Evolutionary conservation across 2,888 invertebrate genomes (phyloP).

Genomic region (Masnerella sp.): DNA sequence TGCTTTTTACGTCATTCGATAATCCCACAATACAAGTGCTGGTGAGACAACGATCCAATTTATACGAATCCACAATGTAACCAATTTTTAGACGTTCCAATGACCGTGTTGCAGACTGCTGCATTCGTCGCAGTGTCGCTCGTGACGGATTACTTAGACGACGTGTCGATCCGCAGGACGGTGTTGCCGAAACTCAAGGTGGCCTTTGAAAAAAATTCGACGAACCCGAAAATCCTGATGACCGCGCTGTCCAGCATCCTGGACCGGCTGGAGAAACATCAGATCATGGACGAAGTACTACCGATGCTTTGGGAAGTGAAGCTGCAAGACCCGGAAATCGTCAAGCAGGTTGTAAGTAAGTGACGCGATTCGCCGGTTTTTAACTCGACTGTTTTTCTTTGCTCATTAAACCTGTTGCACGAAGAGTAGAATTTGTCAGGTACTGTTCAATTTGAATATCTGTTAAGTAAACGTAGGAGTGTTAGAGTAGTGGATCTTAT

Average conservation of each 20-base stretch:
- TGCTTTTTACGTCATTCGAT: slow-evolving; percentile 92
- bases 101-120: slow-evolving; percentile 84
- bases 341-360: slow-evolving; percentile 95
- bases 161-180: slow-evolving; percentile 87
- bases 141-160: slow-evolving; percentile 90
- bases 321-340: slow-evolving; percentile 92
- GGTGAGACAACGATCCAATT: too few relatives aligned
- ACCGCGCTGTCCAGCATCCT: slow-evolving; percentile 89
- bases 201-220: slow-evolving; percentile 88
- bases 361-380: slow-evolving; percentile 72
- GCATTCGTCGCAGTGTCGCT: slow-evolving; percentile 92
- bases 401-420: too few relatives aligned
- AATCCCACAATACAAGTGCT: slow-evolving; percentile 93
- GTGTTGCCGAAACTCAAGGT: slow-evolving; percentile 90
- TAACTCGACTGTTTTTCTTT: slow-evolving; percentile 1
- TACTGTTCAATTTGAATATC: not conserved
- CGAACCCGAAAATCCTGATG: slow-evolving; percentile 88
- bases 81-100: too few relatives aligned
- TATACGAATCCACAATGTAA: too few relatives aligned
- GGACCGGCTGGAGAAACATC: slow-evolving; percentile 89
- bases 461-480: too few relatives aligned
- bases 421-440: too few relatives aligned
- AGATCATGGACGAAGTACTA: slow-evolving; percentile 93
- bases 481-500: too few relatives aligned
- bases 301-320: slow-evolving; percentile 92